A percentile compares a stretch with the other conserved stretches of the same genome.
Evolutionary conservation across 2,888 invertebrate species (phyloP).

Genomic region (Callyntrura sp.): DNA sequence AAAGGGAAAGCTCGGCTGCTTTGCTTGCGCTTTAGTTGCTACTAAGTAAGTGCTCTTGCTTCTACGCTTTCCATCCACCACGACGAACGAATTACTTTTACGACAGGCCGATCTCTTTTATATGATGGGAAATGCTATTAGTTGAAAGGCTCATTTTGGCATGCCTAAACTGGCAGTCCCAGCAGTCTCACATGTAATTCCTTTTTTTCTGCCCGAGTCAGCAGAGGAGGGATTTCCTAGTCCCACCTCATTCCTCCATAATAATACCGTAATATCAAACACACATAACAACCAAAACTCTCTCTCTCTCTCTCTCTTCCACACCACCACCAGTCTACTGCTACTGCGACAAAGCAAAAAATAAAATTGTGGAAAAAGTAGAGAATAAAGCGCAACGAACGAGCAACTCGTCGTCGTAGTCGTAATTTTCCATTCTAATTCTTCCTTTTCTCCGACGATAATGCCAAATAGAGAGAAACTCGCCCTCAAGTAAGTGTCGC

Average conservation of each 20-base stretch:
- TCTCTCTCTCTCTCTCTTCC: too few relatives aligned
- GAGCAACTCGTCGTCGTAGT: slow-evolving; percentile 23
- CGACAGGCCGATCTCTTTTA: slow-evolving; percentile 82
- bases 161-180: slow-evolving; percentile 83
- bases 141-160: slow-evolving; percentile 84
- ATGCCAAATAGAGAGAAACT: background rate
- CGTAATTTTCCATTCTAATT: slow-evolving; percentile 51
- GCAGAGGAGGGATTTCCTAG: slow-evolving; percentile 82
- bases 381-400: slow-evolving; percentile 16
- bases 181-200: slow-evolving; percentile 82
- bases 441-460: slow-evolving; percentile 28
- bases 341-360: slow-evolving; percentile 13
- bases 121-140: slow-evolving; percentile 84
- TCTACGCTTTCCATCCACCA: slow-evolving; percentile 48
- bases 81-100: slow-evolving; percentile 78
- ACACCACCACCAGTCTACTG: slow-evolving; percentile 15
- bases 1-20: background rate
- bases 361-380: background rate
- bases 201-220: slow-evolving; percentile 82
- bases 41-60: too few relatives aligned
- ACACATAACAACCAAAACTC: slow-evolving; percentile 45
- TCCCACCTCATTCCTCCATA: slow-evolving; percentile 81
- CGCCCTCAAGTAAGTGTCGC: background rate
- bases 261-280: slow-evolving; percentile 77
- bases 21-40: too few relatives aligned